Evolutionary conservation across 2,888 invertebrate genomes (phyloP).

Genomic region (Drosophila falleni): DNA sequence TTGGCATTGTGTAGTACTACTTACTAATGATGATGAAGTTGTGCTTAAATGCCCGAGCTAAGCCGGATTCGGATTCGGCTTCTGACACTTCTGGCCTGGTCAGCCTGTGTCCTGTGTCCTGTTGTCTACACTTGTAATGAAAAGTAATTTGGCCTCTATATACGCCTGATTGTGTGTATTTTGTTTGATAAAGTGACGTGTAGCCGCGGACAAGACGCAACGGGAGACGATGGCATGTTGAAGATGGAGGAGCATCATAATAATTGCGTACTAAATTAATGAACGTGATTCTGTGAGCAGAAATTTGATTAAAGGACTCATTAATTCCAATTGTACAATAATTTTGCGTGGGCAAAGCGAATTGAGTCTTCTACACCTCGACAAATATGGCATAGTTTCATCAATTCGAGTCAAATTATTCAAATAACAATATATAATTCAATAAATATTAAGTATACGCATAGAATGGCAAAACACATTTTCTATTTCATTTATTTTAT

Average conservation of each 20-base stretch:
- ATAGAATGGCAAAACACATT: not conserved
- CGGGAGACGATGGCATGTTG: slow-evolving; percentile 14
- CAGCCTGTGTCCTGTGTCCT: slow-evolving; percentile 6
- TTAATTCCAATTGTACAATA: slow-evolving; percentile 73
- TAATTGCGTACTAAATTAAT: slow-evolving; percentile 78
- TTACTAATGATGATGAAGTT: slow-evolving; percentile 78
- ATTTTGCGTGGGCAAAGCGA: slow-evolving; percentile 45
- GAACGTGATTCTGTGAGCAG: slow-evolving; percentile 69
- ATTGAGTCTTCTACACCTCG: slow-evolving; percentile 14
- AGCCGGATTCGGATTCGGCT: slow-evolving; percentile 51
- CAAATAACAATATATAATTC: slow-evolving; percentile 2
- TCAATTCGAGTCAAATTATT: slow-evolving; percentile 3
- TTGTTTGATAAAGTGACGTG: slow-evolving; percentile 60
- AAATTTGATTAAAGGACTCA: slow-evolving; percentile 78
- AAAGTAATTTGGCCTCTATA: slow-evolving; percentile 74
- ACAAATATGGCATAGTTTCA: slow-evolving; percentile 7
- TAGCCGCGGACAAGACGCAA: slow-evolving; percentile 5
- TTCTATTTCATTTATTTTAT: slow-evolving; percentile 7
- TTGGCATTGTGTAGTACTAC: slow-evolving; percentile 58
- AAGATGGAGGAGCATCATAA: slow-evolving; percentile 48
- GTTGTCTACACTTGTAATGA: slow-evolving; percentile 72
- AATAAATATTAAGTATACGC: slow-evolving; percentile 12
- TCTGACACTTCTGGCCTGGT: slow-evolving; percentile 59
- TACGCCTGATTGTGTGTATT: slow-evolving; percentile 76
- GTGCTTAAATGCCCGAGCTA: slow-evolving; percentile 71